phyloP scores from a whole-genome alignment of 2,797 vertebrate species.

The Orestias chungarensis region DNA sequence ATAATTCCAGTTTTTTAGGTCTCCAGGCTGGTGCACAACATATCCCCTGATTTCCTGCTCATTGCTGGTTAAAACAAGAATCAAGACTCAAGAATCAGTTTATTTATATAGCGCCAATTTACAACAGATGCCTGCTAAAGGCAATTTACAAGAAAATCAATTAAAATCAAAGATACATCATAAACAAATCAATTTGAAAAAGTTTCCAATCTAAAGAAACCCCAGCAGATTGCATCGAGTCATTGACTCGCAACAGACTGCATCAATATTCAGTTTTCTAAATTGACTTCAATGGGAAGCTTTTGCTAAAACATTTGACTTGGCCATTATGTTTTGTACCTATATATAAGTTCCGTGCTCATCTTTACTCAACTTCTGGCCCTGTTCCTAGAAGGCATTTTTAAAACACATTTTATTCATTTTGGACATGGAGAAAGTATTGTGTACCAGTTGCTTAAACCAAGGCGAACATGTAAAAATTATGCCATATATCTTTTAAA shows the following conservation, averaged over 20 bases:
- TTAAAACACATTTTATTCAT: neutral
- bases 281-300: neutral
- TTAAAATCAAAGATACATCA: no score
- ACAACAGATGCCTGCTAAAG: no score
- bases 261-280: neutral
- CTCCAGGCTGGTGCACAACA: neutral
- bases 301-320: neutral
- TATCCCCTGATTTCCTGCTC: neutral
- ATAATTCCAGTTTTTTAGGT: neutral
- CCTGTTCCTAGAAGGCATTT: neutral
- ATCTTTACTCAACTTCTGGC: neutral
- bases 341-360: neutral
- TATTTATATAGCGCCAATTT: no score
- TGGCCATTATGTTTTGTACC: neutral
- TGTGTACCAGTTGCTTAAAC: neutral
- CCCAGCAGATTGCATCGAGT: no score
- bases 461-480: neutral
- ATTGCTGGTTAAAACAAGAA: neutral
- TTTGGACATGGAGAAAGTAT: neutral
- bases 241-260: no score
- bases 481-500: neutral
- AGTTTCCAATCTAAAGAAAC: no score
- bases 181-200: no score
- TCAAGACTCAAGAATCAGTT: no score
- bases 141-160: no score